Evolutionary conservation across 2,113 vertebrate genomes (phyloP).

Genomic region (Gallinago undulata): DNA sequence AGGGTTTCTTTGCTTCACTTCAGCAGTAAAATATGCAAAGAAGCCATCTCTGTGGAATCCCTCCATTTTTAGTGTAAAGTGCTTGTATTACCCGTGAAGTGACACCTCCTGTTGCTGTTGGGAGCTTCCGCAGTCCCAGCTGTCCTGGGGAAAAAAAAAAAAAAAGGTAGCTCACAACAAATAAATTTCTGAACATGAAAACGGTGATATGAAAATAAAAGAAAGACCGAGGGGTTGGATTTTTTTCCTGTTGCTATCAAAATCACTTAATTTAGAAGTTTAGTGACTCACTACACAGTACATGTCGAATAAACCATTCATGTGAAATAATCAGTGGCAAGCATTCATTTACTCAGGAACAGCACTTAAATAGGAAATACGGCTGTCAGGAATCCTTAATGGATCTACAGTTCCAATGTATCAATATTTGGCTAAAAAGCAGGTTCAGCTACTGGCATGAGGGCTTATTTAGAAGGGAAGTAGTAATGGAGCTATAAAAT

Average conservation of each 20-base stretch:
- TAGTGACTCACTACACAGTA: not conserved
- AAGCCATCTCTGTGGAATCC: not conserved
- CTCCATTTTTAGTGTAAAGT: not conserved
- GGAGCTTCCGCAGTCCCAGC: not conserved
- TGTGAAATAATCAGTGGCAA: not conserved
- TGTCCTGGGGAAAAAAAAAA: not conserved
- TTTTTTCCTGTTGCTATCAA: not conserved
- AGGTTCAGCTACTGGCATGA: not conserved
- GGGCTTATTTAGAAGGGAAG: not conserved
- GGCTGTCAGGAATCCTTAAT: not conserved
- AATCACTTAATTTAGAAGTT: not conserved
- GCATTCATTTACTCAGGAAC: not conserved
- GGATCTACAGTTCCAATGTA: not conserved
- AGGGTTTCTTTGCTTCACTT: not conserved
- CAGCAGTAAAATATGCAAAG: not conserved
- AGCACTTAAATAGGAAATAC: not conserved
- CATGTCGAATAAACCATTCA: accelerated
- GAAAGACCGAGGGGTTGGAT: not conserved
- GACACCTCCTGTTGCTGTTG: not conserved
- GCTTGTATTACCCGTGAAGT: not conserved
- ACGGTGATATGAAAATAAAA: not conserved
- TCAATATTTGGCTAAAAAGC: not conserved
- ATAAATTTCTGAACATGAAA: not conserved
- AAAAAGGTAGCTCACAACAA: not conserved
- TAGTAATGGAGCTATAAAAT: not conserved